Base-by-base conservation (phyloP, 37 sponge, comb jelly and placozoan genomes). In the Cliona cf. orientalis region DNA sequence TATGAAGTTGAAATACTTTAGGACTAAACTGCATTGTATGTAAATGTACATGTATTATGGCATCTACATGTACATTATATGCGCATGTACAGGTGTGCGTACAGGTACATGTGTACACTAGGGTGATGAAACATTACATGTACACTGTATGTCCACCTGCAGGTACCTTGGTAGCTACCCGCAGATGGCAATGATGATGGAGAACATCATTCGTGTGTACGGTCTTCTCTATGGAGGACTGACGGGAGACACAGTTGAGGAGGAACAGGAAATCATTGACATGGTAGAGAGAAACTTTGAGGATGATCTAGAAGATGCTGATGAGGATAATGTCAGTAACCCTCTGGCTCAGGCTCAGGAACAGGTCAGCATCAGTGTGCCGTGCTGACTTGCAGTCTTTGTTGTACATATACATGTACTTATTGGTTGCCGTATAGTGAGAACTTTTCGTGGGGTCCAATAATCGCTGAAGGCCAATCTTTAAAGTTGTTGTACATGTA, bases 271-370 rank as follows among this genome's bases (percentile, higher is more conserved):
- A n/a, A 14, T 65, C 5, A 46, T 65, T 7, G 66, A 44, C 66
- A 42, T 78, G 66, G 41, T 63, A 33, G 66, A 78, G 78, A 46
- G 34, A 1, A 59, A 65, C 46, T 1, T 78, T 44, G 78, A 78
- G 35, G 78, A 78, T 3, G 78, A 59, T 17, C 58, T 75, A 42
- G 59, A 46, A 14, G 61, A 39, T 5, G 75, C 59, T 1, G 60
- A 75, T 1, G 40, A 42, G 28, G 75, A 59, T 2, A 65, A 26
- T 25, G 46, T 5, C 41, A 42, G 22, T 3, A 38, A 26, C 39
- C 19, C 34, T 40, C 55, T n/a, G 23, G 60, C 61, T 2, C 25
- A 37, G 11, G 75, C 60, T 21, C 75, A 75, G 61, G 75, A 75
- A 23, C 61, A 75, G 75, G 75, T 75, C 5, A 72, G 35, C 53